Percentiles rank a stretch among this genome's conserved stretches.
These are phyloP conservation scores for Aproaerema taeniolella DNA, from an alignment of 2,888 invertebrate genomes.

Conservation along the genomic window DNA sequence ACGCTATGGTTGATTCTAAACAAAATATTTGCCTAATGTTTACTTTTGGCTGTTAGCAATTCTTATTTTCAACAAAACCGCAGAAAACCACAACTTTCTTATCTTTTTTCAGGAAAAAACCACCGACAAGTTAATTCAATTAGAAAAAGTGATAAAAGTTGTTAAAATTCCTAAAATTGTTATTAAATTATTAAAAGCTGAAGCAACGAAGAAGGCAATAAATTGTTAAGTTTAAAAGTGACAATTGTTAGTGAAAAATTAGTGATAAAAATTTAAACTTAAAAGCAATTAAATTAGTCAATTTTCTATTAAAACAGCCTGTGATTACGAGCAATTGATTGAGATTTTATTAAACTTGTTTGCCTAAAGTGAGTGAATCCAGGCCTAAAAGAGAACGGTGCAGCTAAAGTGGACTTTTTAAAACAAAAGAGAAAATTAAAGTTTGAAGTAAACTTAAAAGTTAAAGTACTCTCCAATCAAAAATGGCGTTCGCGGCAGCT, in stretches of 20 bases:
- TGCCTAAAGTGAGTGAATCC: slow-evolving; percentile 15
- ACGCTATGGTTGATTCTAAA: no score
- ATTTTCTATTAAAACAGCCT: slow-evolving; percentile 37
- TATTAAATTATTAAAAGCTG: slow-evolving; percentile 24
- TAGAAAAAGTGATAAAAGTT: slow-evolving; percentile 21
- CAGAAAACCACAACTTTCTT: no score
- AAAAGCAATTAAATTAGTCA: slow-evolving; percentile 45
- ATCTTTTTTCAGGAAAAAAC: no score
- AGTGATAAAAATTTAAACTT: slow-evolving; percentile 19
- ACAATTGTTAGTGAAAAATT: slow-evolving; percentile 23
- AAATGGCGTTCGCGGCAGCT: slow-evolving; percentile 90
- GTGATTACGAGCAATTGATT: slow-evolving; percentile 37
- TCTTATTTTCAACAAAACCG: no score
- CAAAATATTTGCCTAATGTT: no score
- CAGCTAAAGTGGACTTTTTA: not conserved
- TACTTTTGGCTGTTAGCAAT: not conserved
- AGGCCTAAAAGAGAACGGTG: not conserved
- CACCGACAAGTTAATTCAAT: slow-evolving; percentile 25
- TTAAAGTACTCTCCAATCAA: slow-evolving; percentile 28
- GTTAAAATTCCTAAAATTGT: slow-evolving; percentile 22
- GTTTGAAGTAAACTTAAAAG: slow-evolving; percentile 7
- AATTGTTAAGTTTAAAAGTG: slow-evolving; percentile 40
- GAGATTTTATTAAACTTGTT: slow-evolving; percentile 9
- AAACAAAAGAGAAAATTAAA: not conserved
- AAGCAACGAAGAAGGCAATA: slow-evolving; percentile 47